These are phyloP conservation scores for Tachystola acroxantha DNA, from an alignment of 2,888 invertebrate species.

Conservation along the genomic window DNA sequence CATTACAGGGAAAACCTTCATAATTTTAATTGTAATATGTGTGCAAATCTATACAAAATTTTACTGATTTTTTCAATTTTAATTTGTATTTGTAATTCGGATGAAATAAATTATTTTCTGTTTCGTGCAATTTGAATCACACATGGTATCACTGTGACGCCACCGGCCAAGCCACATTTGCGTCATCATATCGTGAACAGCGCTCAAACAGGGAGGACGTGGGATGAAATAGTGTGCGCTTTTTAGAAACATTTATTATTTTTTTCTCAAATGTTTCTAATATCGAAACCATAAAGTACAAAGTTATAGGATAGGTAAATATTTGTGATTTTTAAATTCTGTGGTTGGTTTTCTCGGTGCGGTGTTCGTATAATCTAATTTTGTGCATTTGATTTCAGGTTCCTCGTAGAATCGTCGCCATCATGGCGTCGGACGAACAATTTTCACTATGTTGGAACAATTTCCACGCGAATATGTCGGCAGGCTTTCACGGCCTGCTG, in stretches of 20 bases:
- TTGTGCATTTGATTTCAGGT: constrained; percentile 40
- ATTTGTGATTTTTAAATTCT: background rate
- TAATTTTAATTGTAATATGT: background rate
- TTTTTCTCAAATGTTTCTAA: constrained; percentile 70
- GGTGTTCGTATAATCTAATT: too few species aligned
- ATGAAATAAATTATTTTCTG: constrained; percentile 14
- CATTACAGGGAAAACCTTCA: background rate
- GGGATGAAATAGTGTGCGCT: constrained; percentile 44
- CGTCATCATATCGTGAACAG: constrained; percentile 68
- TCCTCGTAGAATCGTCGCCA: constrained; percentile 63
- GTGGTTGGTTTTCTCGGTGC: too few species aligned
- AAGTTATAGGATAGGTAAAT: constrained; percentile 68
- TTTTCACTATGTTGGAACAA: constrained; percentile 87
- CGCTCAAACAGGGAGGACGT: constrained; percentile 68
- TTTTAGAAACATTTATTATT: constrained; percentile 53
- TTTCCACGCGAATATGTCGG: constrained; percentile 85
- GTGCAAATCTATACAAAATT: constrained; percentile 16
- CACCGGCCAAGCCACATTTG: constrained; percentile 56
- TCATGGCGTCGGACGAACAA: constrained; percentile 85
- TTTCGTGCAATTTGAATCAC: constrained; percentile 39
- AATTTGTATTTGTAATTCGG: background rate
- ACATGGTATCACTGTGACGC: constrained; percentile 50
- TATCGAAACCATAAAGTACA: constrained; percentile 69
- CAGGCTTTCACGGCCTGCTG: constrained; percentile 84
- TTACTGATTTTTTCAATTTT: background rate